phyloP scores from a whole-genome alignment of 2,113 vertebrate species.

The Cyanoderma ruficeps region DNA sequence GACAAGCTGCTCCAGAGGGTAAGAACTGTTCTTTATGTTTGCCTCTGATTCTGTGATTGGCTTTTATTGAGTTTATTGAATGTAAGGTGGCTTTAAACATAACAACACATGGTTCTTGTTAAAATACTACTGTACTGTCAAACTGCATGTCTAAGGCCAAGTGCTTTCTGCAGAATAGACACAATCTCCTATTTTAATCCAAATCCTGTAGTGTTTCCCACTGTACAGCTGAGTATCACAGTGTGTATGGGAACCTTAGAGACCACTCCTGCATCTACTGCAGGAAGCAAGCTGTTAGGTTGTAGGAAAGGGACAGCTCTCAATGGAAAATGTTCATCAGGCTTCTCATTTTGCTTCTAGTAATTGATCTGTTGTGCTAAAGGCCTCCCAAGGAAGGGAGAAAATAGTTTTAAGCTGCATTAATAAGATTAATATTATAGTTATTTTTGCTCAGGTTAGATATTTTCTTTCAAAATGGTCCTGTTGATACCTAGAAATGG shows the following conservation, averaged over 20 bases:
- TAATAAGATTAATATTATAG: background rate
- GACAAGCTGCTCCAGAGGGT: conserved; percentile 97
- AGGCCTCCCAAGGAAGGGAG: background rate
- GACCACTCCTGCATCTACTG: background rate
- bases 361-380: background rate
- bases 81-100: background rate
- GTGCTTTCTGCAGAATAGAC: background rate
- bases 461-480: background rate
- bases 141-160: background rate
- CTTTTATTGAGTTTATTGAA: background rate
- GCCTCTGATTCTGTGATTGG: background rate
- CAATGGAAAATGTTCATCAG: background rate
- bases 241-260: background rate
- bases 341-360: background rate
- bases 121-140: background rate
- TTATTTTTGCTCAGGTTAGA: background rate
- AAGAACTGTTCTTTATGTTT: conserved; percentile 61
- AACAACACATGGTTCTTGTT: background rate
- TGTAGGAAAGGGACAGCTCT: background rate
- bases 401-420: background rate
- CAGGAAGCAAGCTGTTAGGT: background rate
- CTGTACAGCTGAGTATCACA: background rate
- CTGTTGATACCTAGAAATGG: background rate
- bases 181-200: background rate
- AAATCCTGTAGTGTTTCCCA: background rate